Evolutionary conservation across 2,888 invertebrate genomes (phyloP).

Genomic region (Resseliella maxima): DNA sequence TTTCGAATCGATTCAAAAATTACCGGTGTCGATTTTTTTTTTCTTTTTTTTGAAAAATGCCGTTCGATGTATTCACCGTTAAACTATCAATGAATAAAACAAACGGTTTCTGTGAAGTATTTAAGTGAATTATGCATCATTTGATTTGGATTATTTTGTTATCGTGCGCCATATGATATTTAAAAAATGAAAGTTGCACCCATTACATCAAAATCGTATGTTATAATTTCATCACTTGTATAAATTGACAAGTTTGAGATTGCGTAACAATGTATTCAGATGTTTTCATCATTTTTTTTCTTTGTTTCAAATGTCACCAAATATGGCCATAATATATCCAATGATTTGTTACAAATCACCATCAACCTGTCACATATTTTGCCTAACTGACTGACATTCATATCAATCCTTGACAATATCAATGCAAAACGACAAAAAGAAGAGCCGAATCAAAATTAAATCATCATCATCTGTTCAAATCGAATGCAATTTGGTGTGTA

Average conservation of each 20-base stretch:
- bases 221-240: slow-evolving; percentile 11
- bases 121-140: neutral
- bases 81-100: too few species aligned
- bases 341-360: slow-evolving; percentile 8
- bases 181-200: neutral
- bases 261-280: neutral
- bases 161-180: slow-evolving; percentile 14
- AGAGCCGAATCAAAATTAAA: slow-evolving; percentile 54
- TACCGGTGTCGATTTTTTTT: slow-evolving; percentile 45
- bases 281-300: neutral
- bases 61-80: too few species aligned
- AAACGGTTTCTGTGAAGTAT: neutral
- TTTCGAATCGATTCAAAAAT: slow-evolving; percentile 52
- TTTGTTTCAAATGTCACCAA: slow-evolving; percentile 41
- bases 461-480: slow-evolving; percentile 55
- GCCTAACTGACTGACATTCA: neutral
- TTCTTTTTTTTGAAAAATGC: too few species aligned
- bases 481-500: slow-evolving; percentile 55
- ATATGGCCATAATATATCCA: slow-evolving; percentile 12
- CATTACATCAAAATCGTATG: slow-evolving; percentile 49
- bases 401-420: neutral
- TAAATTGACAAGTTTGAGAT: neutral
- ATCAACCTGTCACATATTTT: slow-evolving; percentile 22
- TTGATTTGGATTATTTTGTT: too few species aligned
- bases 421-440: neutral